Base-by-base conservation (phyloP, 2,888 invertebrate genomes). In the Limulus polyphemus region DNA sequence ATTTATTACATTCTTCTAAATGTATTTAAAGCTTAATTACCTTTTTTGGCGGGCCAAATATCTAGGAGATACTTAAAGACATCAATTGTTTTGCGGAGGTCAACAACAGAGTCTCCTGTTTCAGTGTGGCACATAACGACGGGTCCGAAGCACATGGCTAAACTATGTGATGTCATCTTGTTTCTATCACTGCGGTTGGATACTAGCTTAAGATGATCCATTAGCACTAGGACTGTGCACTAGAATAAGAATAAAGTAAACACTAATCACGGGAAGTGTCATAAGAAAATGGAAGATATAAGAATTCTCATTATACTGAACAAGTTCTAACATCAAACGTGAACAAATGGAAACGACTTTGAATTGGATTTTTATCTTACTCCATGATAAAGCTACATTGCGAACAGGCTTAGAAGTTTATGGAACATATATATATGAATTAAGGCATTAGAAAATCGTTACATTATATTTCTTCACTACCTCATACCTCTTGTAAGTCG, bases 21-120 rank as follows among this genome's bases (percentile, higher is more conserved):
- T 7, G 14, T n/a, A 16, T 46, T 13, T 16, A 10, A 49, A 47
- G 46, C 16, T 32, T 51, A 49, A 61, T 88, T 90, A 92, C 92
- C 92, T 90, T 90, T 90, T 86, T 87, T 87, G 11, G 85, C 82
- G 12, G 95, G 94, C 97, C 97, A 97, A 69, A 97, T 94, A 78
- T 97, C 94, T 65, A 97, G 83, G 56, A 97, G 83, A 78, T 95
- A 97, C 75, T 93, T 91, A 59, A 97, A 83, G 52, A 95, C 91
- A 73, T 92, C 90, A 69, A 95, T 94, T 56, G 95, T 94, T 76
- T 92, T 89, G 16, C 62, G 60, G 16, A 64, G 55, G 13, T 70
- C 64, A 14, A 64, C 65, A 14, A 65, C 65, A 46, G 65, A 61
- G 12, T 32, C 10, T 11, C 68, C 69, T 13, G 64, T 68, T 59